Conservation (phyloP, 2,888 invertebrate species). For the Antheraea assamensis region DNA sequence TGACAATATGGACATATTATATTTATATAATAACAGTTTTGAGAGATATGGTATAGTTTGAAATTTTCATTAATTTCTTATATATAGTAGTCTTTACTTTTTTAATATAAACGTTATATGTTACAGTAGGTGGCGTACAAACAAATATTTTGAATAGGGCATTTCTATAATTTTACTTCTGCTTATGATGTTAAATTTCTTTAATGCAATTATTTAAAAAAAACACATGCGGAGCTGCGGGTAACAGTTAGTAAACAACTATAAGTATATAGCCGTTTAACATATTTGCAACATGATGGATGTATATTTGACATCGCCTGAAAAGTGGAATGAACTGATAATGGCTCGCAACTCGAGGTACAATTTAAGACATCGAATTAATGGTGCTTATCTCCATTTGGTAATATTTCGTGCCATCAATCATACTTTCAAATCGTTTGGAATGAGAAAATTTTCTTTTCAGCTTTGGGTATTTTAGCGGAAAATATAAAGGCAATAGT, state of each 20-base stretch:
- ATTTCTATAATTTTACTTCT: no score
- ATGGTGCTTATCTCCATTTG: slow-evolving; percentile 49
- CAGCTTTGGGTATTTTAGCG: slow-evolving; percentile 12
- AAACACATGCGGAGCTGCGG: no score
- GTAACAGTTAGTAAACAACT: neutral
- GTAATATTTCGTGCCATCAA: slow-evolving; percentile 58
- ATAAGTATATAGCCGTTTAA: neutral
- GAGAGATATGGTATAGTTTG: no score
- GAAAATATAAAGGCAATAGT: slow-evolving; percentile 33
- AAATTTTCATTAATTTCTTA: no score
- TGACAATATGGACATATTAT: no score
- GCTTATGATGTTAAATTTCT: no score
- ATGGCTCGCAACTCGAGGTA: slow-evolving; percentile 36
- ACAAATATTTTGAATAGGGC: no score
- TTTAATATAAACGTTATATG: no score
- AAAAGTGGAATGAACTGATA: slow-evolving; percentile 39
- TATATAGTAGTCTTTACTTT: no score
- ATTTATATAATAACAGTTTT: no score
- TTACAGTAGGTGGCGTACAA: no score
- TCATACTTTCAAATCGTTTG: slow-evolving; percentile 63
- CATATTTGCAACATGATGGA: slow-evolving; percentile 29
- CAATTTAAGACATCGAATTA: slow-evolving; percentile 53
- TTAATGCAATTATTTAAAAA: no score
- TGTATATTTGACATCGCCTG: slow-evolving; percentile 24
- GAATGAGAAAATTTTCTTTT: slow-evolving; percentile 40